phyloP scores from a whole-genome alignment of 2,113 vertebrate genomes.

The Gallinago paraguaiae region DNA sequence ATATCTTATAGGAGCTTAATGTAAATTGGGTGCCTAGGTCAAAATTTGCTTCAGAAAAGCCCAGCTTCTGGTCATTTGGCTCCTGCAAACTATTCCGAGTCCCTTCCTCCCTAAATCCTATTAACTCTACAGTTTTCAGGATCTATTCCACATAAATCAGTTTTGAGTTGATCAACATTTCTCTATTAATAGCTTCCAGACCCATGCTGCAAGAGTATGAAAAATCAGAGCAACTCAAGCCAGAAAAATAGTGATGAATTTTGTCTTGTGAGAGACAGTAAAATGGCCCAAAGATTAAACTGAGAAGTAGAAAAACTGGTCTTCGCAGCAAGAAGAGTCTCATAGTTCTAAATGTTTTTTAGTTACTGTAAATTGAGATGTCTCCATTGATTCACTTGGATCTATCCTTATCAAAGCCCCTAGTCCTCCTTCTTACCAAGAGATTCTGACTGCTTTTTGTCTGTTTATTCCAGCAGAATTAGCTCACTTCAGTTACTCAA shows the following conservation, averaged over 20 bases:
- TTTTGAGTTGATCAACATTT: slow-evolving; percentile 37
- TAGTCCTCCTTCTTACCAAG: not conserved
- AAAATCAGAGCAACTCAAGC: not conserved
- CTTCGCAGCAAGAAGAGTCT: not conserved
- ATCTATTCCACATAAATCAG: slow-evolving; percentile 27
- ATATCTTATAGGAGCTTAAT: not conserved
- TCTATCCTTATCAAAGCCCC: not conserved
- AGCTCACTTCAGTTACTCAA: not conserved
- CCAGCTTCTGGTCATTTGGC: not conserved
- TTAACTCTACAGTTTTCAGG: not conserved
- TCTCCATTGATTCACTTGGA: not conserved
- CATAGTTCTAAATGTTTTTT: not conserved
- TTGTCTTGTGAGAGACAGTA: not conserved
- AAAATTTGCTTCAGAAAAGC: not conserved
- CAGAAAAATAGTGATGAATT: not conserved
- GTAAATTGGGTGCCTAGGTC: not conserved
- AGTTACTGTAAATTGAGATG: not conserved
- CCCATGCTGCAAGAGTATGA: not conserved
- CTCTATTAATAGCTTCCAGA: slow-evolving; percentile 40
- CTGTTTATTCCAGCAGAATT: not conserved
- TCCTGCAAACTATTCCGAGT: not conserved
- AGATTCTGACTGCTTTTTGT: not conserved
- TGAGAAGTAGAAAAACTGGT: not conserved
- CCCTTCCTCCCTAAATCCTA: slow-evolving; percentile 26
- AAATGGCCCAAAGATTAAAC: not conserved